Base-by-base conservation (phyloP, 1,140 invertebrate genomes). In the Trichoplusia ni region DNA sequence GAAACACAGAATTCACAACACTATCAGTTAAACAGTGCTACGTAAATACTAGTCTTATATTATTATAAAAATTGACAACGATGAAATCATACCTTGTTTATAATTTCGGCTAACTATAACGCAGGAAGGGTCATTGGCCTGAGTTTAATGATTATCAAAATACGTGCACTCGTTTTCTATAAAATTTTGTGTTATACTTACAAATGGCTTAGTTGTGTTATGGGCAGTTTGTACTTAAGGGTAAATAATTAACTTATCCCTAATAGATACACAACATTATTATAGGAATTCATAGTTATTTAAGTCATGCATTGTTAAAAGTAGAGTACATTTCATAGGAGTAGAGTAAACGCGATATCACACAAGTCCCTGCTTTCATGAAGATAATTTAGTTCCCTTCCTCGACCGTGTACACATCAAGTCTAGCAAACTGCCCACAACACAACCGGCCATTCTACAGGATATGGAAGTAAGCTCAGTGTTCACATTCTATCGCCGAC, bases 401-500 rank as follows among this genome's bases (percentile, higher is more conserved):
- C n/a, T n/a, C n/a, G n/a, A n/a, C n/a, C n/a, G n/a, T n/a, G n/a
- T n/a, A n/a, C n/a, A n/a, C n/a, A n/a, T n/a, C n/a, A n/a, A n/a
- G n/a, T 35, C 5, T 11, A 49, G 46, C 46, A 49, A 49, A 49
- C 46, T 31, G 25, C 46, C 46, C 46, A 49, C n/a, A 49, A 29
- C 46, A 49, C 46, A 19, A 44, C 38, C n/a, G n/a, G n/a, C n/a
- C n/a, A n/a, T n/a, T 27, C 8, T 29, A 40, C 25, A 25, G 59
- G 44, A 47, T 60, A 47, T 60, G 58, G 29, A 37, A 51, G 37
- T 40, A 63, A 53, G 46, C 60, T 63, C 60, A 29, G 23, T 7
- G 40, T 49, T 51, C 60, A 51, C 35, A 37, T 42, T 40, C n/a
- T 38, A 25, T 47, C 59, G 13, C 16, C 40, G 59, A 61, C 59